phyloP scores from a whole-genome alignment of 2,888 invertebrate genomes.

The Stomorhina lunata region DNA sequence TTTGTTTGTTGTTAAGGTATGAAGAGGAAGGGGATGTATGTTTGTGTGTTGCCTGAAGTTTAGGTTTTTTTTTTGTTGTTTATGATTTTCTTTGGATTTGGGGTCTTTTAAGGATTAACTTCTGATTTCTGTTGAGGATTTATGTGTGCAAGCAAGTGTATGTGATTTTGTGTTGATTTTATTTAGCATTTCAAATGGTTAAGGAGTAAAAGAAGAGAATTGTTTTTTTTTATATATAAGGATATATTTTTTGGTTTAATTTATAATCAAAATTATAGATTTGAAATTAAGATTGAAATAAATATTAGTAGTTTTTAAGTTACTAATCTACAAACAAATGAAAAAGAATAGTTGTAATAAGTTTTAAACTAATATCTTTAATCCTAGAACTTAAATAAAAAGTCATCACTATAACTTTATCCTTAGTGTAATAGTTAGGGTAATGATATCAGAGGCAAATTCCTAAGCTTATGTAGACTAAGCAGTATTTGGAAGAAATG shows the following conservation, averaged over 20 bases:
- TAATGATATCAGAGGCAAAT: no score
- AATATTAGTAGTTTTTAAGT: no score
- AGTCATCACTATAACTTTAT: no score
- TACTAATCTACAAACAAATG: no score
- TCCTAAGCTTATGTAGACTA: no score
- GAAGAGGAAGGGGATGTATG: not conserved
- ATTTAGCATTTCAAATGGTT: not conserved
- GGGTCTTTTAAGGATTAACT: conserved; percentile 25
- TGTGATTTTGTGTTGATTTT: conserved; percentile 15
- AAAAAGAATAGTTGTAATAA: not conserved
- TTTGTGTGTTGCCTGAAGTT: conserved; percentile 29
- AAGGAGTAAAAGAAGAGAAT: conserved; percentile 49
- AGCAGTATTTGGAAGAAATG: no score
- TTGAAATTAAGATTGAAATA: not conserved
- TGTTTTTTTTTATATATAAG: conserved; percentile 29
- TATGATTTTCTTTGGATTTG: conserved; percentile 7
- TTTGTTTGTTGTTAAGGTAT: conserved; percentile 9
- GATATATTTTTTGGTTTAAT: not conserved
- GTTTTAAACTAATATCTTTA: no score
- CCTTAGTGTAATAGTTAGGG: no score
- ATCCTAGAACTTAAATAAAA: no score
- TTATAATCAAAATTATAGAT: not conserved
- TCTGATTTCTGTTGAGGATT: not conserved
- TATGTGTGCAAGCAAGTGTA: not conserved
- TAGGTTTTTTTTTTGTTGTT: conserved; percentile 16